Percentiles rank a stretch among this genome's conserved stretches.
These are phyloP conservation scores for Chloroceryle aenea DNA, from an alignment of 2,113 vertebrate genomes.

Conservation along the genomic window DNA sequence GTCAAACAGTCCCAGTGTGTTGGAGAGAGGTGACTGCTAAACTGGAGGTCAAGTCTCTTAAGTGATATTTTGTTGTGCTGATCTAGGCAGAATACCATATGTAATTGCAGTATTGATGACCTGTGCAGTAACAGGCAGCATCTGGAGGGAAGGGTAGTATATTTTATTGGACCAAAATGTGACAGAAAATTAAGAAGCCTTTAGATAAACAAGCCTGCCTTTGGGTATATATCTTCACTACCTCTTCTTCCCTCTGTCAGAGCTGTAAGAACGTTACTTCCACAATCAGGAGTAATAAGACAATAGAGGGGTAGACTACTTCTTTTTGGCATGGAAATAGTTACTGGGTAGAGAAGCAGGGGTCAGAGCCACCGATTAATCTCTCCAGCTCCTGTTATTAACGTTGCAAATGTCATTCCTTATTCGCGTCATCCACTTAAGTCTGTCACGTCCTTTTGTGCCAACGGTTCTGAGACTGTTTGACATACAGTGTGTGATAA, in stretches of 20 bases:
- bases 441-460: slow-evolving; percentile 18
- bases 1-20: background rate
- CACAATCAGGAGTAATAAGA: background rate
- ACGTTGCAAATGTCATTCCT: slow-evolving; percentile 23
- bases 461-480: background rate
- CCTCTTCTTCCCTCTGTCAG: background rate
- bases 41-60: background rate
- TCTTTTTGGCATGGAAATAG: background rate
- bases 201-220: background rate
- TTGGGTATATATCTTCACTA: background rate
- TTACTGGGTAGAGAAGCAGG: background rate
- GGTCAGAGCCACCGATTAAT: background rate
- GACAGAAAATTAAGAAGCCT: background rate
- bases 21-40: background rate
- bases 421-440: slow-evolving; percentile 30
- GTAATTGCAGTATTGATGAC: background rate
- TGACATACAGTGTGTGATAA: background rate
- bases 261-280: background rate
- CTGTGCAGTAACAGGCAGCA: accelerated
- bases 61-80: background rate
- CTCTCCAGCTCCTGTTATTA: background rate
- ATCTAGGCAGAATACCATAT: background rate
- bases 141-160: background rate
- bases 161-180: background rate
- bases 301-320: background rate